These are phyloP conservation scores for Capromys pilorides DNA, from an alignment of 2,797 vertebrate genomes.

Conservation along the genomic window DNA sequence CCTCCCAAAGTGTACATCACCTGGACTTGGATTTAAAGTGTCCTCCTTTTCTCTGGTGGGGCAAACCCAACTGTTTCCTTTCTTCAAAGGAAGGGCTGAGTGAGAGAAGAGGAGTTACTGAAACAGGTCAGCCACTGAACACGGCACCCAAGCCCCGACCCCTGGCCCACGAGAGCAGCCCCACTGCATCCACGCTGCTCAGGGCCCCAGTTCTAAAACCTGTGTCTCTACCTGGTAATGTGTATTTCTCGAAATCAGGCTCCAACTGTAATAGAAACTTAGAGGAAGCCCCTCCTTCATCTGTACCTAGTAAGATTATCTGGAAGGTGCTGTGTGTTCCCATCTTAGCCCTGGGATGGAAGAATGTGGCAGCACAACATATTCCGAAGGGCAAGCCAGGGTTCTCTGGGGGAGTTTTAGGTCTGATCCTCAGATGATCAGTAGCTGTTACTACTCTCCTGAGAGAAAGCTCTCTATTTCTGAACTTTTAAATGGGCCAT, in stretches of 20 bases:
- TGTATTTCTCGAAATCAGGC: background rate
- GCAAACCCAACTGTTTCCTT: constrained; percentile 87
- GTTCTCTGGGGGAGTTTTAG: background rate
- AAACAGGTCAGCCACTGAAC: background rate
- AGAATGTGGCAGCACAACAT: background rate
- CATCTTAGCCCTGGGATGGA: background rate
- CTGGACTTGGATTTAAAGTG: constrained; percentile 88
- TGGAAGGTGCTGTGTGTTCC: background rate
- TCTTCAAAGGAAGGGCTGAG: constrained; percentile 92
- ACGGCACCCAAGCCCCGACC: background rate
- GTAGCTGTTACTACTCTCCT: background rate
- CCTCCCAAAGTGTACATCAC: constrained; percentile 73
- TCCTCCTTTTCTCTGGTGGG: constrained; percentile 83
- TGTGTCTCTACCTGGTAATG: background rate
- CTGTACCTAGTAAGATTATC: background rate
- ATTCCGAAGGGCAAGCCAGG: background rate
- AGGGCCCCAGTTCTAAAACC: background rate
- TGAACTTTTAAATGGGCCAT: background rate
- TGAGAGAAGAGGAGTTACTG: background rate
- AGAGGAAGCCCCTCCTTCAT: background rate
- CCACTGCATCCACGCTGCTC: no score
- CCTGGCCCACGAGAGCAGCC: background rate
- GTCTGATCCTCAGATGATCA: background rate
- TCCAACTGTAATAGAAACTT: background rate
- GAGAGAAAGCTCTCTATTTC: background rate